Evolutionary conservation across 2,797 vertebrate species (phyloP).

Genomic region (Coendou prehensilis): DNA sequence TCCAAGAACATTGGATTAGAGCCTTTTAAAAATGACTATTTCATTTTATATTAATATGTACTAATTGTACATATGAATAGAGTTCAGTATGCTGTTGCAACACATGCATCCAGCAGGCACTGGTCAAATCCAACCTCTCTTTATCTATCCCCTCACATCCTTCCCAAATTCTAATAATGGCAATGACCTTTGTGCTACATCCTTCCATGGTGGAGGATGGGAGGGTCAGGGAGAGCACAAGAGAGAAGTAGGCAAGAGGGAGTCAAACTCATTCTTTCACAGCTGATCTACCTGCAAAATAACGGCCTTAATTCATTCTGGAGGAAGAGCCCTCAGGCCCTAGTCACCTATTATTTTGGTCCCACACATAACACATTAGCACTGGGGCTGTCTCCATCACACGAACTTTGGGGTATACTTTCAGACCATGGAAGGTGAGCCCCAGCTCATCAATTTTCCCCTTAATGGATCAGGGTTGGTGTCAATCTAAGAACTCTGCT

Average conservation of each 20-base stretch:
- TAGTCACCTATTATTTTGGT: not conserved
- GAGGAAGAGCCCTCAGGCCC: not conserved
- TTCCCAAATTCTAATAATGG: not conserved
- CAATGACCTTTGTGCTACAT: not conserved
- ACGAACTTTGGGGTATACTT: not conserved
- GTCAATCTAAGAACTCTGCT: not conserved
- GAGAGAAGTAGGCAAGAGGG: not conserved
- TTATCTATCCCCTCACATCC: not conserved
- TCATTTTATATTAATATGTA: not conserved
- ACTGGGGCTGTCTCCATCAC: not conserved
- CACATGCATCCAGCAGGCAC: not conserved
- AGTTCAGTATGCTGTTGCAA: not conserved
- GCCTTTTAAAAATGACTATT: not conserved
- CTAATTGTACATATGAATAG: not conserved
- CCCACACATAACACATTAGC: not conserved
- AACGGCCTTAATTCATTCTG: not conserved
- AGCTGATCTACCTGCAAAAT: not conserved
- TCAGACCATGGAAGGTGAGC: not conserved
- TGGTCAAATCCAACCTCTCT: not conserved
- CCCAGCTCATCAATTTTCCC: not conserved
- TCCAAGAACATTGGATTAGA: not conserved
- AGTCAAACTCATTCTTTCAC: not conserved
- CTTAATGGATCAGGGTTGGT: not conserved
- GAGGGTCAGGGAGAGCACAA: not conserved
- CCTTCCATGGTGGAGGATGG: not conserved